phyloP scores from a whole-genome alignment of 2,797 vertebrate species.

The Synanceia verrucosa region DNA sequence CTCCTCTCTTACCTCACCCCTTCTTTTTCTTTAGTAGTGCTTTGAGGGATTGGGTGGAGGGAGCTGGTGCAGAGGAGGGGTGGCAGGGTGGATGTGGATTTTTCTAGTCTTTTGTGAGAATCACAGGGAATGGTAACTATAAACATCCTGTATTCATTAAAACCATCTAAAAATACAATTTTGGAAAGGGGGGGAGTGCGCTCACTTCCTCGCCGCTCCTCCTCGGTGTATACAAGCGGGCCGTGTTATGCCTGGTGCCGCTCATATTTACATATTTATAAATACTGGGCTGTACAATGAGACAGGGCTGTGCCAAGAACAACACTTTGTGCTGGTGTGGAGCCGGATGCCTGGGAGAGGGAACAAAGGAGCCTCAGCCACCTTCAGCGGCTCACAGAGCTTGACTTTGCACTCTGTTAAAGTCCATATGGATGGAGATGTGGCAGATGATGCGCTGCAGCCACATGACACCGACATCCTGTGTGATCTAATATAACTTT shows the following conservation, averaged over 20 bases:
- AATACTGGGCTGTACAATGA: slow-evolving; percentile 85
- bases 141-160: slow-evolving; percentile 91
- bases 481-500: neutral
- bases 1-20: slow-evolving; percentile 14
- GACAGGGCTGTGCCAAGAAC: slow-evolving; percentile 81
- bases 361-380: slow-evolving; percentile 75
- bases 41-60: slow-evolving; percentile 71
- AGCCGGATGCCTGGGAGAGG: slow-evolving; percentile 75
- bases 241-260: slow-evolving; percentile 69
- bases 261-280: slow-evolving; percentile 87
- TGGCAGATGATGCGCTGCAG: neutral
- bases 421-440: neutral
- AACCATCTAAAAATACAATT: slow-evolving; percentile 88
- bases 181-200: slow-evolving; percentile 17
- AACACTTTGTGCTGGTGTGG: slow-evolving; percentile 75
- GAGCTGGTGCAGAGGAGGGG: slow-evolving; percentile 64
- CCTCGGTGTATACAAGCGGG: slow-evolving; percentile 70
- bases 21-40: slow-evolving; percentile 72
- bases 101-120: slow-evolving; percentile 84
- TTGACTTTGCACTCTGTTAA: neutral
- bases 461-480: neutral
- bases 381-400: slow-evolving; percentile 56
- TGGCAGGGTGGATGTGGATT: slow-evolving; percentile 78
- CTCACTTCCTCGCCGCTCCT: slow-evolving; percentile 71
- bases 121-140: slow-evolving; percentile 86